phyloP scores from a whole-genome alignment of 2,113 vertebrate species.

The Trochalopteron elliotii region DNA sequence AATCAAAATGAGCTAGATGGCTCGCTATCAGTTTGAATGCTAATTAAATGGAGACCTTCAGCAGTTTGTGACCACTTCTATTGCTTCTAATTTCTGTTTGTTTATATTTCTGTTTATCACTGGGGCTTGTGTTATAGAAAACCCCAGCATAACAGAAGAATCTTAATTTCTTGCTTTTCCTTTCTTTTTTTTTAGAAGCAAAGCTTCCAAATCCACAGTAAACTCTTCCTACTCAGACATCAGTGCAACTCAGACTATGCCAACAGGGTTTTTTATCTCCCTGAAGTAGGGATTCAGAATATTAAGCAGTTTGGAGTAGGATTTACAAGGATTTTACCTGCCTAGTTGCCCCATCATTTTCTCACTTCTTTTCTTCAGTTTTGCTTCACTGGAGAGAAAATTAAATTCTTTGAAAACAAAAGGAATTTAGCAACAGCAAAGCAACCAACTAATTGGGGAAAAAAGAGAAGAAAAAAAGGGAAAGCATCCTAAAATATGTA shows the following conservation, averaged over 20 bases:
- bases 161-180: background rate
- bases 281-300: conserved; percentile 41
- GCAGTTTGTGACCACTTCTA: conserved; percentile 46
- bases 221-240: conserved; percentile 19
- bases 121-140: background rate
- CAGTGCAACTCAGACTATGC: background rate
- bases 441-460: background rate
- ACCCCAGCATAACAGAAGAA: background rate
- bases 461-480: background rate
- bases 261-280: conserved; percentile 29
- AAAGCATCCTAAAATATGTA: background rate
- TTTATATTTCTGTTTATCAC: conserved; percentile 35
- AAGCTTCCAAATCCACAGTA: background rate
- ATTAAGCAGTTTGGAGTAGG: conserved; percentile 23
- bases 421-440: background rate
- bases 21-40: conserved; percentile 36
- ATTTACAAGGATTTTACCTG: conserved; percentile 57
- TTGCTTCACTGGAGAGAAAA: conserved; percentile 34
- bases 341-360: conserved; percentile 27
- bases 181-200: background rate
- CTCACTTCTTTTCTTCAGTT: conserved; percentile 12
- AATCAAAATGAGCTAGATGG: conserved; percentile 43
- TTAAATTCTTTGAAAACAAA: background rate
- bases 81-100: conserved; percentile 48
- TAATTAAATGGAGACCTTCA: conserved; percentile 50